phyloP scores from a whole-genome alignment of 2,888 invertebrate genomes.

The Platycheirus albimanus region DNA sequence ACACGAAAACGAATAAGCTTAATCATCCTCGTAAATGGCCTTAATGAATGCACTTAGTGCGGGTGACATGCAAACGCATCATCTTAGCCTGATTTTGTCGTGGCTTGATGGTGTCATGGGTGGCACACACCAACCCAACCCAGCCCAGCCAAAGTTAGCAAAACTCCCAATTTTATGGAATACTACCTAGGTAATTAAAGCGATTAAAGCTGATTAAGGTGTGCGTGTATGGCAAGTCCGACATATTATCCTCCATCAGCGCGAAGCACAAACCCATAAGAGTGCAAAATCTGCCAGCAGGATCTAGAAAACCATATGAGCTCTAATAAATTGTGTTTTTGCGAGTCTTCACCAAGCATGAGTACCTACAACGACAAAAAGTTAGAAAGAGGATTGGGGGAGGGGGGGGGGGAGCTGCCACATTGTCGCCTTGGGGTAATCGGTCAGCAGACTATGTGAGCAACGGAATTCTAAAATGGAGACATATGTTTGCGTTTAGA shows the following conservation, averaged over 20 bases:
- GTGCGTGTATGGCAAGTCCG: conserved; percentile 48
- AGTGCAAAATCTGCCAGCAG: conserved; percentile 8
- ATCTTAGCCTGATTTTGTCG: neutral
- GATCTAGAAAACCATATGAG: conserved; percentile 7
- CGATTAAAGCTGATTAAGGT: conserved; percentile 65
- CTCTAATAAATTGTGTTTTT: conserved; percentile 47
- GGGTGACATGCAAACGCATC: conserved; percentile 28
- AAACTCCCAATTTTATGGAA: conserved; percentile 8
- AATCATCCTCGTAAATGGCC: conserved; percentile 60
- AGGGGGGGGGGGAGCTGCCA: neutral
- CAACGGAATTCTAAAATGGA: conserved; percentile 34
- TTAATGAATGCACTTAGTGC: conserved; percentile 64
- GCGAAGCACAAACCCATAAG: neutral
- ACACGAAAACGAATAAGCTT: conserved; percentile 34
- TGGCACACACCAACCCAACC: neutral
- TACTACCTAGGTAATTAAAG: conserved; percentile 31
- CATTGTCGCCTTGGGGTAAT: conserved; percentile 58
- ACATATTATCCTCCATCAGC: conserved; percentile 18
- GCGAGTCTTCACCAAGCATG: conserved; percentile 11
- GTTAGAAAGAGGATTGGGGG: too few species aligned
- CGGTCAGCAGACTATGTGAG: conserved; percentile 66
- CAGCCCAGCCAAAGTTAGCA: too few species aligned
- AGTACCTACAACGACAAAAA: too few species aligned
- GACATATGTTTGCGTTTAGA: conserved; percentile 53
- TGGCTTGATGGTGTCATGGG: neutral